A percentile compares a stretch with the other conserved stretches of the same genome.
Conservation (phyloP, 2,888 invertebrate species). For the Scaptomyza cyrtandrae region DNA sequence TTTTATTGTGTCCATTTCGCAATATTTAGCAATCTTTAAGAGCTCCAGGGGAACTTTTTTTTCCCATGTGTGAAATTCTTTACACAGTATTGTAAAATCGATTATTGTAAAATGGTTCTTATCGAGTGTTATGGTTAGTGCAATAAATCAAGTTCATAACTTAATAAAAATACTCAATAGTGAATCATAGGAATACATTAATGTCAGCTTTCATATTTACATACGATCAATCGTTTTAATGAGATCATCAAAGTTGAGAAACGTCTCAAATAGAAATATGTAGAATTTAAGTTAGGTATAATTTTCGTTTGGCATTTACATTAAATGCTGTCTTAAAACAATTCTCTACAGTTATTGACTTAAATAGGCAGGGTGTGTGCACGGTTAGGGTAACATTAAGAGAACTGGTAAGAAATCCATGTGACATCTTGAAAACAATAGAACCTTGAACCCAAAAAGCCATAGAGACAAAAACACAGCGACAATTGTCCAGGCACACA, state of each 20-base stretch:
- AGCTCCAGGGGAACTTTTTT: slow-evolving; percentile 5
- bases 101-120: slow-evolving; percentile 20
- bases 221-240: slow-evolving; percentile 2
- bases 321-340: slow-evolving; percentile 59
- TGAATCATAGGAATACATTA: slow-evolving; percentile 22
- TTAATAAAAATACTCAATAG: slow-evolving; percentile 12
- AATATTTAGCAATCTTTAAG: background rate
- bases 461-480: slow-evolving; percentile 29
- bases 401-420: slow-evolving; percentile 45
- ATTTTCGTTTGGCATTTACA: slow-evolving; percentile 68
- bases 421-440: slow-evolving; percentile 49
- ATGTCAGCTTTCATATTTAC: too few relatives aligned
- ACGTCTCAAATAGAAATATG: background rate
- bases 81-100: slow-evolving; percentile 13
- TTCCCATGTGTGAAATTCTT: too few relatives aligned
- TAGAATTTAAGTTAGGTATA: background rate
- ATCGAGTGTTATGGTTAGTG: slow-evolving; percentile 21
- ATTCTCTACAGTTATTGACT: slow-evolving; percentile 57
- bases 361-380: slow-evolving; percentile 27
- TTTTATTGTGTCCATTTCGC: slow-evolving; percentile 2
- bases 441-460: slow-evolving; percentile 56
- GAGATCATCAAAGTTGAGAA: slow-evolving; percentile 34
- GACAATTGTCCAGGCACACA: slow-evolving; percentile 64
- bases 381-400: slow-evolving; percentile 26
- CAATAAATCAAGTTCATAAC: slow-evolving; percentile 25